A percentile compares a stretch with the other conserved stretches of the same genome.
phyloP scores from a whole-genome alignment of 2,797 vertebrate species.

The Mormyrops boulengeri region DNA sequence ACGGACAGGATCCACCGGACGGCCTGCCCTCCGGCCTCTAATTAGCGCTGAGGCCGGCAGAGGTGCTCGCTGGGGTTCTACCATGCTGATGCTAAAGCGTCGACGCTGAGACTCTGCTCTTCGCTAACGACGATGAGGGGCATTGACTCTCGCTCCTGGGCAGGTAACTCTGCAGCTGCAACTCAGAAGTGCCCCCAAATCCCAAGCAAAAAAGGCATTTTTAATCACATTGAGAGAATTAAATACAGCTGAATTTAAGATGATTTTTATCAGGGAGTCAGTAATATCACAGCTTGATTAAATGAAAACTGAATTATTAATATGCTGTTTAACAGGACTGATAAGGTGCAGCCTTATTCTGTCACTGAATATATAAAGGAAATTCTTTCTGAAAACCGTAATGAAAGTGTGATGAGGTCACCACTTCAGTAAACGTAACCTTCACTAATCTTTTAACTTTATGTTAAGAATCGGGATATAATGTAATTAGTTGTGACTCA shows the following conservation, averaged over 20 bases:
- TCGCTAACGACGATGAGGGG: neutral
- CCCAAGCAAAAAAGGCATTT: slow-evolving; percentile 8
- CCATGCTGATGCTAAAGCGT: neutral
- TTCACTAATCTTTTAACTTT: neutral
- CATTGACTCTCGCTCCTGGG: neutral
- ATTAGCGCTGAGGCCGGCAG: neutral
- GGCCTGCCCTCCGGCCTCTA: neutral
- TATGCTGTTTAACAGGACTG: neutral
- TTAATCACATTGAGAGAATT: neutral
- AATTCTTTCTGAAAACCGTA: neutral
- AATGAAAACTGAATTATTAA: slow-evolving; percentile 12
- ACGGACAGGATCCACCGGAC: neutral
- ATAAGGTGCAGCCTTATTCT: neutral
- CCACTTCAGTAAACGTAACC: neutral
- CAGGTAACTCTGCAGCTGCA: neutral
- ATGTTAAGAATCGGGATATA: neutral
- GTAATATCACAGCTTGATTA: neutral
- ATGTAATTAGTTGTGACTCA: neutral
- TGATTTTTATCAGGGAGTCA: neutral
- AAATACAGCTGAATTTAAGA: neutral
- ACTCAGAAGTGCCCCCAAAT: neutral
- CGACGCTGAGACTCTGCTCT: neutral
- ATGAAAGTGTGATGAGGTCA: neutral
- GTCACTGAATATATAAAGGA: neutral
- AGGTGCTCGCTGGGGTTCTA: neutral